phyloP scores from a whole-genome alignment of 2,113 vertebrate genomes.

The Aspiorhynchus laticeps region DNA sequence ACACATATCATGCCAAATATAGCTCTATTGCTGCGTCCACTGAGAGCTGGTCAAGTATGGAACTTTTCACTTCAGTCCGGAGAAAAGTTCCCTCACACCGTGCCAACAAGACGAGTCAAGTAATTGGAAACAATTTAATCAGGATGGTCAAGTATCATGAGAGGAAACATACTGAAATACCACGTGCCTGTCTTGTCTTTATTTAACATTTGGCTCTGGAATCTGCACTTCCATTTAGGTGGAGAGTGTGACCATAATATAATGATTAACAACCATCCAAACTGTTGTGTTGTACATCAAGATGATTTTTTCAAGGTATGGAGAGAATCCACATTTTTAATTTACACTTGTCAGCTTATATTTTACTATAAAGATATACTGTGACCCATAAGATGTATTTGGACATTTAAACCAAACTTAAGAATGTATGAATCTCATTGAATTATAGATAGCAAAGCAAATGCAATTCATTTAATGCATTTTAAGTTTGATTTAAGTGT shows the following conservation, averaged over 20 bases:
- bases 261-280: background rate
- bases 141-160: background rate
- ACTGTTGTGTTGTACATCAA: conserved; percentile 82
- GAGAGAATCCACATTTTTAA: background rate
- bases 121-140: conserved; percentile 41
- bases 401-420: background rate
- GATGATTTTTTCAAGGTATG: conserved; percentile 84
- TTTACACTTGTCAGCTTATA: background rate
- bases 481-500: background rate
- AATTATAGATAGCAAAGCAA: background rate
- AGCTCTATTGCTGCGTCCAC: conserved; percentile 52
- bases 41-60: conserved; percentile 52
- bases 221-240: background rate
- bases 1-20: conserved; percentile 65
- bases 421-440: background rate
- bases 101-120: conserved; percentile 20
- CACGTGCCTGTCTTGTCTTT: background rate
- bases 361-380: background rate
- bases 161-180: background rate
- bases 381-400: background rate
- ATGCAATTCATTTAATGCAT: background rate
- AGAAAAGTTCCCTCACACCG: conserved; percentile 16
- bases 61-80: conserved; percentile 44
- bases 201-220: conserved; percentile 1
- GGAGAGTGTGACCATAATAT: background rate